Base-by-base conservation (phyloP, 2,888 invertebrate species). In the Agrilus cyanescens region DNA sequence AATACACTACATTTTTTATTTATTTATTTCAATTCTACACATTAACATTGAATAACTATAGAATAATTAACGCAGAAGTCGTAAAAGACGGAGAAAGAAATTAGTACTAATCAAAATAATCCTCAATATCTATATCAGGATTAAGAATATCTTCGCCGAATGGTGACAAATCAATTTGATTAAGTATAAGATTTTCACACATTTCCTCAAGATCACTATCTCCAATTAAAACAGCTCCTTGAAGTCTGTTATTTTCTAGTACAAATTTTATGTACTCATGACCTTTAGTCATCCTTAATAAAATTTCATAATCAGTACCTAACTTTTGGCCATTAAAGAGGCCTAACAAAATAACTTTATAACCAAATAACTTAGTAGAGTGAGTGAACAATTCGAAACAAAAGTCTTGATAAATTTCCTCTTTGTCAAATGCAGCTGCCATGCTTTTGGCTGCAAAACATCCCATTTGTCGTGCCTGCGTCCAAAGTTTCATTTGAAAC, bases 351-450 rank as follows among this genome's bases (percentile, higher is more conserved):
- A 96, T 80, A 2, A 96, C 89, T 72, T 95, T 91, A 59, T 81
- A 87, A 3, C 90, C 93, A 70, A 95, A 98, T 53, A 99, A 82
- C 48, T 78, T 81, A 1, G 98, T 99, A 13, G 93, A 89, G 67
- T 99, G 98, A 1, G 94, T 84, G 61, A 98, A 99, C 30, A 98
- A 67, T 68, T 98, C 98, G 70, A 99, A 98, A 62, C 91, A 91
- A 64, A 97, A 94, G 65, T 97, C 97, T 67, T 85, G 87, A 43
- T 82, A 68, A 12, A 85, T 72, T 50, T 73, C 71, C 65, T 85
- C 78, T 6, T 74, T 70, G 10, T 66, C 72, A 6, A 74, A 59
- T 48, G 67, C 67, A 1, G 76, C 77, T 47, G 77, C 75, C 88
- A 99, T 96, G 44, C 85, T 80, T 63, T 86, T 85, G 0, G 91